Conservation (phyloP, 2,888 invertebrate genomes). For the Azorinus chamasolen region DNA sequence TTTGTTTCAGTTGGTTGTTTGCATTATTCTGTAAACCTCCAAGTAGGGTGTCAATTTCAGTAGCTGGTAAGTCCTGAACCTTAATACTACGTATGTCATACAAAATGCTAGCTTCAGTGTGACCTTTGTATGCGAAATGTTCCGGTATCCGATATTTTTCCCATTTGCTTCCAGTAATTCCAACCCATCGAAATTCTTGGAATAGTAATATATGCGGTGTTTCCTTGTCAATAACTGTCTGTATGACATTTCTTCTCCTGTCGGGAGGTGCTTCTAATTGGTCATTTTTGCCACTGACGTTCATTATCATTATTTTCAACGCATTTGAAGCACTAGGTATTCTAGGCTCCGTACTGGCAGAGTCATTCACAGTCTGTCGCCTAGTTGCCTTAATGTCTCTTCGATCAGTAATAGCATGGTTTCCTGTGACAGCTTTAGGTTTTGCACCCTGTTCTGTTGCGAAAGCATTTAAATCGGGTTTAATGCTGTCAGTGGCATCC, state of each 20-base stretch:
- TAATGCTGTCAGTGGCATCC: too few species aligned
- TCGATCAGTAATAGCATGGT: too few species aligned
- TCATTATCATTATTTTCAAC: constrained; percentile 39
- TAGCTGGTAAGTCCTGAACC: constrained; percentile 15
- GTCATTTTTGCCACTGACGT: constrained; percentile 29
- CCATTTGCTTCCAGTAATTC: constrained; percentile 43
- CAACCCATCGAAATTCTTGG: constrained; percentile 48
- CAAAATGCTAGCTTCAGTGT: constrained; percentile 46
- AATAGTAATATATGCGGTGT: constrained; percentile 40
- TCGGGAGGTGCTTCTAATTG: constrained; percentile 10
- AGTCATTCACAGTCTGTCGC: too few species aligned
- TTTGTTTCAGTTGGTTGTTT: constrained; percentile 20
- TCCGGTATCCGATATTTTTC: constrained; percentile 29
- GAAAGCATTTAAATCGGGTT: too few species aligned
- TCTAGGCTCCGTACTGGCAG: too few species aligned
- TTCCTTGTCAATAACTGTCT: constrained; percentile 14
- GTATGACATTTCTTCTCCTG: constrained; percentile 39
- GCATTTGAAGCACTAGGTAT: not conserved
- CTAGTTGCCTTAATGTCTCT: too few species aligned
- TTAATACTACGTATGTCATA: constrained; percentile 11
- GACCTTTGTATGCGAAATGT: constrained; percentile 31
- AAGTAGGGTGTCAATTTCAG: constrained; percentile 24
- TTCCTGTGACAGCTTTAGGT: too few species aligned
- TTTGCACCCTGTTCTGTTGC: too few species aligned
- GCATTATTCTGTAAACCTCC: constrained; percentile 28